Evolutionary conservation across 2,113 vertebrate species (phyloP).

Genomic region (Rhinoderma darwinii): DNA sequence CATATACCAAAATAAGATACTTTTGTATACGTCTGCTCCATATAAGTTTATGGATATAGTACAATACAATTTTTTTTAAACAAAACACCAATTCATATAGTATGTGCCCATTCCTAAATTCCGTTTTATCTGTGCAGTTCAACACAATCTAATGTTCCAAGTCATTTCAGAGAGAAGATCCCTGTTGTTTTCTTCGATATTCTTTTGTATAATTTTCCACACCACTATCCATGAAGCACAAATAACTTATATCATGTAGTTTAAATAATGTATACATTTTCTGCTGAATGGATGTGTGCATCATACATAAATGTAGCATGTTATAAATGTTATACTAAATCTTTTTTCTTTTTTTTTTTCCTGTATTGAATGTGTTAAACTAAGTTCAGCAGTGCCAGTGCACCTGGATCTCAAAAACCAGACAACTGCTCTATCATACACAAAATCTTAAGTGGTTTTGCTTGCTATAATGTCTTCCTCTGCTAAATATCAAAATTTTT

Average conservation of each 20-base stretch:
- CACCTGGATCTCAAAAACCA: slow-evolving; percentile 31
- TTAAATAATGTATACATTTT: too few relatives aligned
- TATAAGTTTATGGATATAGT: too few relatives aligned
- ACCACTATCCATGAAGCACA: background rate
- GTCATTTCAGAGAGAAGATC: background rate
- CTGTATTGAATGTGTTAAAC: background rate
- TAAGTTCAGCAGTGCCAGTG: background rate
- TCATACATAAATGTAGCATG: background rate
- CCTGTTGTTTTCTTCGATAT: background rate
- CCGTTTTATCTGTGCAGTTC: background rate
- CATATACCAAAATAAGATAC: too few relatives aligned
- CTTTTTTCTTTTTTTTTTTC: background rate
- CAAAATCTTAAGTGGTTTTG: slow-evolving; percentile 57
- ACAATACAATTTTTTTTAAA: too few relatives aligned
- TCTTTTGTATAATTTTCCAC: background rate
- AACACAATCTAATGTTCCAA: too few relatives aligned
- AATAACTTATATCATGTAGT: background rate
- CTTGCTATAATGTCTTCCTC: slow-evolving; percentile 46
- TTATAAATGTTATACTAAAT: background rate
- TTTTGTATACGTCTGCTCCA: too few relatives aligned
- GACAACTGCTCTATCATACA: slow-evolving; percentile 12
- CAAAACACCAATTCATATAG: too few relatives aligned
- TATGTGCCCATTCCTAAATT: too few relatives aligned
- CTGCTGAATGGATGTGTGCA: too few relatives aligned
- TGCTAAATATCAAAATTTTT: slow-evolving; percentile 25